A percentile compares a stretch with the other conserved stretches of the same genome.
phyloP scores from a whole-genome alignment of 2,888 invertebrate species.

The Amiota mariae region DNA sequence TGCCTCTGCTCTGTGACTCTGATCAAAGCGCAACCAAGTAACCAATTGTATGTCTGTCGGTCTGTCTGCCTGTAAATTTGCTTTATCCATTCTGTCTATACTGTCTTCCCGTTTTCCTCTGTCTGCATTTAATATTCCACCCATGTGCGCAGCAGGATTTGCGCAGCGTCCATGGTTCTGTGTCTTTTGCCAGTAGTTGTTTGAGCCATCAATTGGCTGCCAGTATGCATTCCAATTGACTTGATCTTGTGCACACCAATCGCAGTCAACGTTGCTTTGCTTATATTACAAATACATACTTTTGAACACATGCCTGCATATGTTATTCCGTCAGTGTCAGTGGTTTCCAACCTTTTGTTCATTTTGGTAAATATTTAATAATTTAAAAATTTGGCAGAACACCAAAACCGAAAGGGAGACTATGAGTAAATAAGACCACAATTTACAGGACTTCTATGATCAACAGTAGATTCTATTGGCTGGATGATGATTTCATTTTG shows the following conservation, averaged over 20 bases:
- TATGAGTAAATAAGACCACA: no score
- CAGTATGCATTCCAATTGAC: slow-evolving; percentile 2
- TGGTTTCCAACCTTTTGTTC: no score
- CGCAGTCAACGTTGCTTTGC: slow-evolving; percentile 33
- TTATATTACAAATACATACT: slow-evolving; percentile 28
- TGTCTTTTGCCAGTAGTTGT: slow-evolving; percentile 21
- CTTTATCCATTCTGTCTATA: no score
- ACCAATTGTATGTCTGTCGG: not conserved
- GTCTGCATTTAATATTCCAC: slow-evolving; percentile 2
- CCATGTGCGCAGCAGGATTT: slow-evolving; percentile 34
- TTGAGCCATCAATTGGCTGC: slow-evolving; percentile 24
- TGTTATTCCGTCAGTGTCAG: no score
- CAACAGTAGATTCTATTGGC: no score
- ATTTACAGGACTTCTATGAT: no score
- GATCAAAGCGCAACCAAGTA: not conserved
- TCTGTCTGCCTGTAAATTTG: no score
- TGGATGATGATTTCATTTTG: no score
- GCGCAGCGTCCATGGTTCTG: slow-evolving; percentile 19
- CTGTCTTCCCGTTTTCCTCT: slow-evolving; percentile 11
- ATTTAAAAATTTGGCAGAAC: no score
- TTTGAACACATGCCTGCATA: not conserved
- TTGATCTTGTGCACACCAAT: slow-evolving; percentile 24
- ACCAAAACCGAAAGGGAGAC: no score
- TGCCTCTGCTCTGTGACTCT: not conserved
- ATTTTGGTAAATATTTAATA: no score